Evolutionary conservation across 2,888 invertebrate species (phyloP).

Genomic region (Sinhomidia bicolor): DNA sequence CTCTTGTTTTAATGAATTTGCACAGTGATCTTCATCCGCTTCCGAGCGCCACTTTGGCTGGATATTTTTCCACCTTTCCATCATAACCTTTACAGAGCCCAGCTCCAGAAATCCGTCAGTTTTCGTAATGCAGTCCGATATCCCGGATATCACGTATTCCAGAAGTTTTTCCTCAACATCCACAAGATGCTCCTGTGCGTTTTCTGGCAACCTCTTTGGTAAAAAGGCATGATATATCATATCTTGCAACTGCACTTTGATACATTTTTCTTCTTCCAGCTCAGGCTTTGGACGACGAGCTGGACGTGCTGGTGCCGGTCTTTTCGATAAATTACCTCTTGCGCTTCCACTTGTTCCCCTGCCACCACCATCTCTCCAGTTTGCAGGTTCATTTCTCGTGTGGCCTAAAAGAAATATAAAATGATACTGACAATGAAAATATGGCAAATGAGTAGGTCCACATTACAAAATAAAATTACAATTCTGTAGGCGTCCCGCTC

Average conservation of each 20-base stretch:
- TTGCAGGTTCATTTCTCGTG: background rate
- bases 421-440: background rate
- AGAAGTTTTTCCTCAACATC: constrained; percentile 6
- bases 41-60: constrained; percentile 35
- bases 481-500: background rate
- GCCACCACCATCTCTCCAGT: background rate
- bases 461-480: background rate
- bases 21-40: background rate
- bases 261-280: background rate
- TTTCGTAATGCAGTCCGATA: background rate
- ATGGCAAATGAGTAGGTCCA: background rate
- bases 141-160: background rate
- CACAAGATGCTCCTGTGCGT: background rate
- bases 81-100: background rate
- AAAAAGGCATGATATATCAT: constrained; percentile 19
- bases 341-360: background rate
- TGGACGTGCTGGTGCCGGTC: background rate
- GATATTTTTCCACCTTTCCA: background rate
- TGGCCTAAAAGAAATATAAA: background rate
- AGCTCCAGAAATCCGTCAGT: background rate
- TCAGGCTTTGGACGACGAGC: background rate
- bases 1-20: background rate
- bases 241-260: background rate
- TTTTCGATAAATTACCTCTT: background rate
- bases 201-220: constrained; percentile 13